phyloP scores from a whole-genome alignment of 92 coral and sea anemone species.

The Paramuricea clavata region DNA sequence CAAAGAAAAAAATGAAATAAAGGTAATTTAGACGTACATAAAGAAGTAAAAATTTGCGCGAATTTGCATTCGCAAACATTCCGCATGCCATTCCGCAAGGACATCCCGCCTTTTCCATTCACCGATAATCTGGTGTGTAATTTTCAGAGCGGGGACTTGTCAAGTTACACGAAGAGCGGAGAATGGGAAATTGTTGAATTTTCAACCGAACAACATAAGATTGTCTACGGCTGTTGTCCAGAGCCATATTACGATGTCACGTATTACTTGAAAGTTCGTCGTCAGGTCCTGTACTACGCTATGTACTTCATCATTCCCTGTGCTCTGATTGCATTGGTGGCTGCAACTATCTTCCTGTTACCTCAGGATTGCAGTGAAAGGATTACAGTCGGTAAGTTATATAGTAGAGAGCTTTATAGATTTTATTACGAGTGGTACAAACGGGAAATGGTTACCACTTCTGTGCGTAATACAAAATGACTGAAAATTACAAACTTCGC shows the following conservation, averaged over 20 bases:
- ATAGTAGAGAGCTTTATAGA: too few relatives aligned
- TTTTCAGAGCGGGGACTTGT: slow-evolving; percentile 73
- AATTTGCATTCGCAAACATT: too few relatives aligned
- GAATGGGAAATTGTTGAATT: slow-evolving; percentile 85
- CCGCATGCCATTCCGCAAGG: too few relatives aligned
- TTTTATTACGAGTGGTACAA: too few relatives aligned
- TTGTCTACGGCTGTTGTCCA: slow-evolving; percentile 75
- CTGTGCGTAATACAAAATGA: too few relatives aligned
- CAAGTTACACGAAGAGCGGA: slow-evolving; percentile 69
- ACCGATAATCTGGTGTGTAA: too few relatives aligned
- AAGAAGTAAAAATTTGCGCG: too few relatives aligned
- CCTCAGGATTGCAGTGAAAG: slow-evolving; percentile 97
- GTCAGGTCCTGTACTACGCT: slow-evolving; percentile 86
- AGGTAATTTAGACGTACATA: too few relatives aligned
- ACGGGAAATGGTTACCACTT: too few relatives aligned
- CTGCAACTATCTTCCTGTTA: slow-evolving; percentile 83
- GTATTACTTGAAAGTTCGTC: slow-evolving; percentile 73
- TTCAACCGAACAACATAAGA: slow-evolving; percentile 70
- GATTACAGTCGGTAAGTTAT: slow-evolving; percentile 98
- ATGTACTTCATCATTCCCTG: slow-evolving; percentile 94
- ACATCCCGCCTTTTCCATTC: too few relatives aligned
- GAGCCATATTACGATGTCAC: slow-evolving; percentile 87
- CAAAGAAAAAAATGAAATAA: too few relatives aligned
- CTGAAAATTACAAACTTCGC: too few relatives aligned
- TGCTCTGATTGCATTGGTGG: slow-evolving; percentile 81